Conservation (phyloP, 2,888 invertebrate species). For the Hofmannophila pseudospretella region DNA sequence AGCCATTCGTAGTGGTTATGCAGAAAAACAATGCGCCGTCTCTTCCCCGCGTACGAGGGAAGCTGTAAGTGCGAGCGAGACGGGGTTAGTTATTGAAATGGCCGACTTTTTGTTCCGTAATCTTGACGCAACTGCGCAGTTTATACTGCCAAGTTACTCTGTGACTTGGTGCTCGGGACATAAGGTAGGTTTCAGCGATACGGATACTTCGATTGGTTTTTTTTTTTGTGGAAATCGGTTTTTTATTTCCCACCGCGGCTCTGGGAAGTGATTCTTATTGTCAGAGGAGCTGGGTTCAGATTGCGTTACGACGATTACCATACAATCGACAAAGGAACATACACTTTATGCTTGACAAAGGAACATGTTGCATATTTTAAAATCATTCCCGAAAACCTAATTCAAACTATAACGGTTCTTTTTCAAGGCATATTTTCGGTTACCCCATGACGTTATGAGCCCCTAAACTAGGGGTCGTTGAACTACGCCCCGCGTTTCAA, state of each 20-base stretch:
- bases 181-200: constrained; percentile 1
- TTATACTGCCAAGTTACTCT: background rate
- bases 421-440: no score
- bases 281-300: background rate
- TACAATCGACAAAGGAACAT: constrained; percentile 2
- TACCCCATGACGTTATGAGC: background rate
- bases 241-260: background rate
- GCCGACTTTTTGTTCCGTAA: constrained; percentile 1
- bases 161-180: background rate
- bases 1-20: background rate
- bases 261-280: background rate
- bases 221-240: background rate
- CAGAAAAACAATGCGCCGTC: background rate
- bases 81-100: background rate
- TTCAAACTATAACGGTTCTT: no score
- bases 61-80: background rate
- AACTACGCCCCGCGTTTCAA: background rate
- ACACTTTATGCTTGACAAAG: constrained; percentile 1
- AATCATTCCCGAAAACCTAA: background rate
- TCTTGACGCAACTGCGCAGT: constrained; percentile 5
- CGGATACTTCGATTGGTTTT: background rate
- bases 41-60: background rate
- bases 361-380: constrained; percentile 1
- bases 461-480: background rate
- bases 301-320: background rate